Evolutionary conservation across 92 coral and sea anemone genomes (phyloP), one percentile per base, ranked within the genome.

Genomic region (Siderastrea radians): DNA sequence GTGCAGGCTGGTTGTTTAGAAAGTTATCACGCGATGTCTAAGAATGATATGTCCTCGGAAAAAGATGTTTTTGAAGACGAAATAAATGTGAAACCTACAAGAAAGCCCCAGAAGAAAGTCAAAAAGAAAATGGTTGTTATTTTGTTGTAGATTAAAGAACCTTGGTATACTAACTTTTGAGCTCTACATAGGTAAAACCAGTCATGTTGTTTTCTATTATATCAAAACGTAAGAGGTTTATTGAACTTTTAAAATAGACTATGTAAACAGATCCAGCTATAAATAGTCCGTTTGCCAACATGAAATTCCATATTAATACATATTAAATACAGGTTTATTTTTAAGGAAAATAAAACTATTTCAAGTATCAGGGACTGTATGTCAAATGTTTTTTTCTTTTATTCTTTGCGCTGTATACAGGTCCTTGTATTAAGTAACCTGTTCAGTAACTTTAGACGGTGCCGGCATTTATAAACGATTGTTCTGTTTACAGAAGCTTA

Each of bases 121-220:
- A 82, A 81, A 59, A 68, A 67, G 84, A 86, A 81, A 90, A 75
- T 58, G 59, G 59, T 15, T 43, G 84, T 90, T 12, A 60, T 90
- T 73, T 90, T 86, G 38, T 75, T 86, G 63, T 81, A 81, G 66
- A 49, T 17, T 14, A 15, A 50, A 38, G 3, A 6, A 54, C 55
- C 44, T 61, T 74, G 62, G 1, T 47, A 7, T 16, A n/a, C 2
- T 13, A 38, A 5, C 3, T 61, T 61, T 11, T 15, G 14, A 7
- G 3, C 49, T 45, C 16, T n/a, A 59, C 11, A 61, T 38, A 19
- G 46, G 17, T 26, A 65, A 65, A 65, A 19, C 0, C 17, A 15
- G 12, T 11, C 53, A 13, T 48, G 0, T 26, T 26, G 38, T 26
- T 26, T 26, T 26, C 38, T 26, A 26, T 26, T 26, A 26, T 26